Conservation (phyloP, 2,113 vertebrate species). For the Desmodus rotundus region DNA sequence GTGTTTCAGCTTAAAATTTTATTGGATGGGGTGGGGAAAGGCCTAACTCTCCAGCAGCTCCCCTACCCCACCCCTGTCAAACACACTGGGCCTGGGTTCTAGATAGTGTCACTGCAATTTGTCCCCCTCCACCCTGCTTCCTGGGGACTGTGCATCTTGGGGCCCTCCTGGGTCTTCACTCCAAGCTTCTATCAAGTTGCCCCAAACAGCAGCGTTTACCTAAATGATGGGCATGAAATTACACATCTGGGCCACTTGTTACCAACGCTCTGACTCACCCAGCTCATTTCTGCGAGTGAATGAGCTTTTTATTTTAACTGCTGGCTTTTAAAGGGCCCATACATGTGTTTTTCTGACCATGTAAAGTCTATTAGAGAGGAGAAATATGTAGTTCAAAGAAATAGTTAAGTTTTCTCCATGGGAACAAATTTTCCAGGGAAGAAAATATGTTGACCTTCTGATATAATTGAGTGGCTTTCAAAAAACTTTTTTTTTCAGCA, state of each 20-base stretch:
- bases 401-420: constrained; percentile 25
- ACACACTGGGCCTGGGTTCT: not conserved
- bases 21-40: not conserved
- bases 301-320: constrained; percentile 29
- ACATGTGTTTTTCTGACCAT: not conserved
- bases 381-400: constrained; percentile 7
- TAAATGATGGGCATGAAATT: not conserved
- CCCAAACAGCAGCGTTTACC: not conserved
- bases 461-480: constrained; percentile 25
- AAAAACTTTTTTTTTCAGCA: not conserved
- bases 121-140: not conserved
- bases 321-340: constrained; percentile 7
- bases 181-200: not conserved
- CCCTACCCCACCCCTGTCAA: no score
- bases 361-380: not conserved
- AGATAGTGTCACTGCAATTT: not conserved
- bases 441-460: constrained; percentile 29
- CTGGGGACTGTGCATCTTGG: not conserved
- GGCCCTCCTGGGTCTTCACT: not conserved
- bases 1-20: constrained; percentile 11
- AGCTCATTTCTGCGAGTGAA: not conserved
- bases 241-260: not conserved
- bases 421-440: constrained; percentile 48
- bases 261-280: not conserved
- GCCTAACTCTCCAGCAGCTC: not conserved